phyloP scores from a whole-genome alignment of 1,140 invertebrate genomes.

The Holotrichia oblita region DNA sequence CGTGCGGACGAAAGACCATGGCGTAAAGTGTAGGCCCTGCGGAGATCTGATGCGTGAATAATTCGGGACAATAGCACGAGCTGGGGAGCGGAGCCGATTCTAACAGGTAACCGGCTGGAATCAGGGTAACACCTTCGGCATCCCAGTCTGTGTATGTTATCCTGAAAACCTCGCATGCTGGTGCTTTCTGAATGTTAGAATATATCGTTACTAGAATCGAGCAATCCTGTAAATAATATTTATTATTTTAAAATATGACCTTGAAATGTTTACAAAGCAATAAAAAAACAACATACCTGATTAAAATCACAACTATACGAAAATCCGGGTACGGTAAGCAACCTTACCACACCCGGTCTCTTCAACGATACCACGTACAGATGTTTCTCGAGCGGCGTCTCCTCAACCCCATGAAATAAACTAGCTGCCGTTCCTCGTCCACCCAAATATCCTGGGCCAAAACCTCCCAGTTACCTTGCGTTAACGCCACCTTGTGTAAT shows the following conservation, averaged over 20 bases:
- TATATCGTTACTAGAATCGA: conserved; percentile 88
- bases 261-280: too few relatives aligned
- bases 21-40: conserved; percentile 84
- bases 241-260: background rate
- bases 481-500: conserved; percentile 75
- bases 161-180: conserved; percentile 82
- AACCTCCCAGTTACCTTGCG: conserved; percentile 86
- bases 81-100: conserved; percentile 69
- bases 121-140: conserved; percentile 73
- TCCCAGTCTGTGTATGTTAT: conserved; percentile 72
- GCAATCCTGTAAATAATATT: conserved; percentile 76
- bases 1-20: conserved; percentile 91
- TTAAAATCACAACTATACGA: conserved; percentile 85
- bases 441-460: conserved; percentile 82
- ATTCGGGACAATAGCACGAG: conserved; percentile 74
- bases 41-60: conserved; percentile 76
- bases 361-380: conserved; percentile 81
- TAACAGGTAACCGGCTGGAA: conserved; percentile 74
- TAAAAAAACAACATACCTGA: conserved; percentile 63
- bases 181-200: conserved; percentile 85
- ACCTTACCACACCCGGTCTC: conserved; percentile 71
- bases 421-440: conserved; percentile 73
- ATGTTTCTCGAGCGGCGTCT: conserved; percentile 84
- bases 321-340: conserved; percentile 79
- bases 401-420: conserved; percentile 85